Evolutionary conservation across 2,797 vertebrate genomes (phyloP).

Genomic region (Ptychadena robeensis): DNA sequence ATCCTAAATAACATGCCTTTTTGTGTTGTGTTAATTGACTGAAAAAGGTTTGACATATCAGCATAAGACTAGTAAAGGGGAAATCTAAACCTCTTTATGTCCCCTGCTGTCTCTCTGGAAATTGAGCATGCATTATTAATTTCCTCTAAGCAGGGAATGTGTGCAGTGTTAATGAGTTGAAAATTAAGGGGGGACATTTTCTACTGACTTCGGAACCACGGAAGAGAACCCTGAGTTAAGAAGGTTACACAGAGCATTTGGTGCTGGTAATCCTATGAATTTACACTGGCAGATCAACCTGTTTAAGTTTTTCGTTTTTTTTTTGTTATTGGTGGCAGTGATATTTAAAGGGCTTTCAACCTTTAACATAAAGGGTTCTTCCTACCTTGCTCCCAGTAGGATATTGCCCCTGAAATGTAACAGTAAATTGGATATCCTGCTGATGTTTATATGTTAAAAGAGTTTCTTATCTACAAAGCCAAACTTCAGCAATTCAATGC

Average conservation of each 20-base stretch:
- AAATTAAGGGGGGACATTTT: background rate
- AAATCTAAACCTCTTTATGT: constrained; percentile 25
- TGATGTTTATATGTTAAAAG: background rate
- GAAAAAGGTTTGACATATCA: constrained; percentile 23
- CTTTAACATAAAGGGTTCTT: background rate
- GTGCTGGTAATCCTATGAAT: background rate
- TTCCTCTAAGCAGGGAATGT: constrained; percentile 38
- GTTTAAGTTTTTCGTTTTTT: background rate
- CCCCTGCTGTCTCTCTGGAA: constrained; percentile 55
- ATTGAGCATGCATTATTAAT: constrained; percentile 58
- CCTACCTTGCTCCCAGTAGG: background rate
- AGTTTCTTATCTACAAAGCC: too few species aligned
- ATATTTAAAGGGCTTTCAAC: background rate
- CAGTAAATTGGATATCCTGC: background rate
- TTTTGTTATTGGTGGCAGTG: background rate
- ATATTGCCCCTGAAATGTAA: too few species aligned
- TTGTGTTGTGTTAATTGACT: background rate
- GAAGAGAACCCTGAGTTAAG: background rate
- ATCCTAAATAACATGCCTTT: background rate
- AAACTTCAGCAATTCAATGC: too few species aligned
- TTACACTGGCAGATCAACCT: background rate
- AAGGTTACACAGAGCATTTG: background rate
- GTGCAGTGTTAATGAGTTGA: constrained; percentile 54
- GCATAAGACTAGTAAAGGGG: background rate
- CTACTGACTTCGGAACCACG: background rate